A percentile compares a stretch with the other conserved stretches of the same genome.
These are phyloP conservation scores for Chloroceryle aenea DNA, from an alignment of 2,113 vertebrate genomes.

Conservation along the genomic window DNA sequence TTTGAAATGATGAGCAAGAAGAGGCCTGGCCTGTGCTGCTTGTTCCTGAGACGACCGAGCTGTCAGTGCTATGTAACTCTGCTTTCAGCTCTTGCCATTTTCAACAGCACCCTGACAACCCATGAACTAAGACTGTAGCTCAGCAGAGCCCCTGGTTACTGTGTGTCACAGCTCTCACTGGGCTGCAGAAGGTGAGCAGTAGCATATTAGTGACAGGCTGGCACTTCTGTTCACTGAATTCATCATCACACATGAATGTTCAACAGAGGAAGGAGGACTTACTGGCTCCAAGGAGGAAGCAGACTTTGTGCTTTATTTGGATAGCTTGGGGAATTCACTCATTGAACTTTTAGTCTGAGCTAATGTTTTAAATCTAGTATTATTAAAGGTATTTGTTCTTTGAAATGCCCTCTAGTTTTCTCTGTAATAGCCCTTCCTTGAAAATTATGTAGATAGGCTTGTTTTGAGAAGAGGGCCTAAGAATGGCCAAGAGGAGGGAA, in stretches of 20 bases:
- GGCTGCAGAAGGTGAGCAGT: neutral
- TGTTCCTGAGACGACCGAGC: neutral
- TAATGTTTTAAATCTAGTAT: neutral
- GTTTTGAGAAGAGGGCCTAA: neutral
- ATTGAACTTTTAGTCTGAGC: neutral
- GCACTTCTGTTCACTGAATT: neutral
- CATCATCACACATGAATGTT: fast-evolving
- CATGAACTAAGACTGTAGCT: neutral
- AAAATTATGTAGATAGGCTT: neutral
- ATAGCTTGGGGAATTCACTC: neutral
- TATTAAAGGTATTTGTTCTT: neutral
- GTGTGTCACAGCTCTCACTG: neutral
- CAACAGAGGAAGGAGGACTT: neutral
- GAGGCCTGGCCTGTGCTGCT: neutral
- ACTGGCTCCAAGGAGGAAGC: neutral
- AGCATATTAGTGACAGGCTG: neutral
- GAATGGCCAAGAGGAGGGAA: neutral
- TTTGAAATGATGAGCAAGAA: neutral
- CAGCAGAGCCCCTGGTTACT: neutral
- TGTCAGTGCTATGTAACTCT: neutral
- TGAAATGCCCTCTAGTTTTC: neutral
- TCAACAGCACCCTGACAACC: neutral
- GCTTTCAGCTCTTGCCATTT: neutral
- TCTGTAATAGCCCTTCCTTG: neutral
- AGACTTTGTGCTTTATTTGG: neutral